phyloP scores from a whole-genome alignment of 2,888 invertebrate species.

The Nowickia ferox region DNA sequence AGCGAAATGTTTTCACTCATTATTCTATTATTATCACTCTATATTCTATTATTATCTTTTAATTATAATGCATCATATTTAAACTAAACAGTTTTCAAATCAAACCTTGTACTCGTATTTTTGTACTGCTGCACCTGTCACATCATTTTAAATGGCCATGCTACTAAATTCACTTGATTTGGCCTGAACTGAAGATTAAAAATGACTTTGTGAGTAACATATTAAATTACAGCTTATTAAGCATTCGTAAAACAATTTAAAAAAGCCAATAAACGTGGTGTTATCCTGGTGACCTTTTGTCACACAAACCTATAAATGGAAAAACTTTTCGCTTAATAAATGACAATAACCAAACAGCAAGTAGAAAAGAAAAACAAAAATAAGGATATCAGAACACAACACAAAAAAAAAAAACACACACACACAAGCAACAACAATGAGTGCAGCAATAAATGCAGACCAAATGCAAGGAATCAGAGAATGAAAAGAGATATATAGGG shows the following conservation, averaged over 20 bases:
- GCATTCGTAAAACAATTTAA: neutral
- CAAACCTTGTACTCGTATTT: no score
- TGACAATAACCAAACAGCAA: constrained; percentile 12
- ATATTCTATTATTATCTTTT: no score
- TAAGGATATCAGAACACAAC: neutral
- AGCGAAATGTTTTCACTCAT: no score
- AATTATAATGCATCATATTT: no score
- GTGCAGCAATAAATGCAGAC: constrained; percentile 15
- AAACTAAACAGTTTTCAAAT: no score
- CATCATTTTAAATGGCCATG: no score
- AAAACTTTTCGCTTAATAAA: constrained; percentile 43
- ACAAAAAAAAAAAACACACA: constrained; percentile 34
- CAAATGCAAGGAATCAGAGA: neutral
- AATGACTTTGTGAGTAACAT: neutral
- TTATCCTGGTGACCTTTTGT: constrained; percentile 67
- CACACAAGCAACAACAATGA: neutral
- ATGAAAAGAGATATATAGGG: neutral
- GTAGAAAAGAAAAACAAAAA: neutral
- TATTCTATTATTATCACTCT: no score
- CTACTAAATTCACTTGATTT: no score
- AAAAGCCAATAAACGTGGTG: constrained; percentile 48
- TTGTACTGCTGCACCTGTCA: no score
- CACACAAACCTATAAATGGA: constrained; percentile 63
- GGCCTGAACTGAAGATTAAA: no score
- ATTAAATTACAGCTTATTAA: constrained; percentile 11